Percentiles rank a stretch among this genome's conserved stretches.
phyloP scores from a whole-genome alignment of 2,797 vertebrate genomes.

The Platyrinchus mystaceus region DNA sequence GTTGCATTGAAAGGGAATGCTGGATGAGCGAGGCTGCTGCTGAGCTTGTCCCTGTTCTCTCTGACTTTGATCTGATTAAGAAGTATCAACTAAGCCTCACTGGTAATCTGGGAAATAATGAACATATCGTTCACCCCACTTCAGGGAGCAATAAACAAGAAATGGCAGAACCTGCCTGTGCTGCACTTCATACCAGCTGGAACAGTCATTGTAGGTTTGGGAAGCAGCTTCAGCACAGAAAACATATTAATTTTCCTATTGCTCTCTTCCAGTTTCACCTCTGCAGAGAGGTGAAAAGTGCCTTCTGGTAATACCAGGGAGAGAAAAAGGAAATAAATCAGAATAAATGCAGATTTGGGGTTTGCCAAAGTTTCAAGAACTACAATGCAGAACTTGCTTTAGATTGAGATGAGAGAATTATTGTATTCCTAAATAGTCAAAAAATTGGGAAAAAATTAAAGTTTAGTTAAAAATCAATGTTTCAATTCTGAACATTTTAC shows the following conservation, averaged over 20 bases:
- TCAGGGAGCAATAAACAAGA: background rate
- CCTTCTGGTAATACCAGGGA: background rate
- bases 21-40: constrained; percentile 17
- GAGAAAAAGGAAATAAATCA: background rate
- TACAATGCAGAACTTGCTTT: background rate
- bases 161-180: background rate
- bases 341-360: background rate
- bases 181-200: background rate
- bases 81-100: background rate
- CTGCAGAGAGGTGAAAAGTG: background rate
- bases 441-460: background rate
- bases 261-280: background rate
- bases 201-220: background rate
- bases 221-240: background rate
- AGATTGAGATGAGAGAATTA: background rate
- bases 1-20: background rate
- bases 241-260: background rate
- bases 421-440: background rate
- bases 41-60: background rate
- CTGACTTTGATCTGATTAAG: constrained; percentile 11
- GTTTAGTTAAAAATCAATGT: background rate
- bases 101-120: background rate
- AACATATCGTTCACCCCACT: background rate
- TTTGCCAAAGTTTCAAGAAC: background rate
- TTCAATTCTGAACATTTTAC: background rate